phyloP scores from a whole-genome alignment of 2,113 vertebrate genomes.

The Baryphthengus martii region DNA sequence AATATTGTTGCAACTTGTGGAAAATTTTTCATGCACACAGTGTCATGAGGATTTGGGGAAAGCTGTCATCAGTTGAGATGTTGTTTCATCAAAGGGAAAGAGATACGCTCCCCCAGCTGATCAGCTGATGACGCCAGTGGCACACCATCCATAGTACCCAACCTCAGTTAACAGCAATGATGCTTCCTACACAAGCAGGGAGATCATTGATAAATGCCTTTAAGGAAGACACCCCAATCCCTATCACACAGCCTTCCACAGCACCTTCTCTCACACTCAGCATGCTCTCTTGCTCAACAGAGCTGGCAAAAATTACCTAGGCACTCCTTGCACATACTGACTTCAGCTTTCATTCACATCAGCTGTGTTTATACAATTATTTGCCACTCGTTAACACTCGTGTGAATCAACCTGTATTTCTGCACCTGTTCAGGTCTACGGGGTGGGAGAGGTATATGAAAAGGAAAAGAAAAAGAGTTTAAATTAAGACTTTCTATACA shows the following conservation, averaged over 20 bases:
- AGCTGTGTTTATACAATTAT: neutral
- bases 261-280: neutral
- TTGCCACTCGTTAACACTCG: neutral
- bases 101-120: neutral
- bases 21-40: neutral
- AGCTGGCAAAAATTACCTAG: neutral
- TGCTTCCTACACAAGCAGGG: neutral
- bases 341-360: neutral
- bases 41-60: neutral
- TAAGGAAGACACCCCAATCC: neutral
- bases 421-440: neutral
- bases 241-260: neutral
- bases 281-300: neutral
- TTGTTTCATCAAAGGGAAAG: neutral
- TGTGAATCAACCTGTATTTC: neutral
- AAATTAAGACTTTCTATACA: neutral
- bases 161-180: neutral
- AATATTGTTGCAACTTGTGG: neutral
- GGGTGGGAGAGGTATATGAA: neutral
- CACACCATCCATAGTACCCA: neutral
- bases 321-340: rapidly evolving
- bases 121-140: neutral
- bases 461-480: neutral
- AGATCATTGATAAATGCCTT: neutral
- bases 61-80: neutral